phyloP scores from a whole-genome alignment of 2,888 invertebrate genomes.

The Trisateles emortualis region DNA sequence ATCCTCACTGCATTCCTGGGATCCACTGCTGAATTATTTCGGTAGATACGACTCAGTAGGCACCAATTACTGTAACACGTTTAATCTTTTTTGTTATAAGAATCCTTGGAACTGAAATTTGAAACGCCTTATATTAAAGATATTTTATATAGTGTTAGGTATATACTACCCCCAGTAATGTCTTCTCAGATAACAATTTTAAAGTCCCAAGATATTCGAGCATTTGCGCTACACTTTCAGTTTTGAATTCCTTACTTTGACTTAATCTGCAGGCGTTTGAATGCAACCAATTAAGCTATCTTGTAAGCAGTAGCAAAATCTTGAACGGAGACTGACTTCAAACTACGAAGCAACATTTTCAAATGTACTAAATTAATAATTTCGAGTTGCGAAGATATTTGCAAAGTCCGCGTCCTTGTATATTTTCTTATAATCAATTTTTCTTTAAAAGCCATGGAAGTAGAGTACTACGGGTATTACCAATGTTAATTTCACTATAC shows the following conservation, averaged over 20 bases:
- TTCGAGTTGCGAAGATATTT: background rate
- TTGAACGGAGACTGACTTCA: background rate
- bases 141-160: too few relatives aligned
- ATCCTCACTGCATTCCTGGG: constrained; percentile 10
- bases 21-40: constrained; percentile 1
- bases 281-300: constrained; percentile 9
- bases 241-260: background rate
- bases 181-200: background rate
- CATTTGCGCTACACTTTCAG: background rate
- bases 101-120: background rate
- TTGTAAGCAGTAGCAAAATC: constrained; percentile 1
- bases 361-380: constrained; percentile 4
- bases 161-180: background rate
- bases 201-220: background rate
- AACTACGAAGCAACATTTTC: constrained; percentile 4
- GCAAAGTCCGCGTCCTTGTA: too few relatives aligned
- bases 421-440: too few relatives aligned
- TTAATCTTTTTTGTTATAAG: background rate
- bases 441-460: too few relatives aligned
- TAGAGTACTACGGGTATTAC: too few relatives aligned
- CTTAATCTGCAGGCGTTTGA: background rate
- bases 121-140: too few relatives aligned
- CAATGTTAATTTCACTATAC: too few relatives aligned
- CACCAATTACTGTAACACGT: background rate
- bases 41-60: background rate